Evolutionary conservation across 2,797 vertebrate species (phyloP), one percentile per base, ranked within the genome.

Genomic region (Delichon dasypus): DNA sequence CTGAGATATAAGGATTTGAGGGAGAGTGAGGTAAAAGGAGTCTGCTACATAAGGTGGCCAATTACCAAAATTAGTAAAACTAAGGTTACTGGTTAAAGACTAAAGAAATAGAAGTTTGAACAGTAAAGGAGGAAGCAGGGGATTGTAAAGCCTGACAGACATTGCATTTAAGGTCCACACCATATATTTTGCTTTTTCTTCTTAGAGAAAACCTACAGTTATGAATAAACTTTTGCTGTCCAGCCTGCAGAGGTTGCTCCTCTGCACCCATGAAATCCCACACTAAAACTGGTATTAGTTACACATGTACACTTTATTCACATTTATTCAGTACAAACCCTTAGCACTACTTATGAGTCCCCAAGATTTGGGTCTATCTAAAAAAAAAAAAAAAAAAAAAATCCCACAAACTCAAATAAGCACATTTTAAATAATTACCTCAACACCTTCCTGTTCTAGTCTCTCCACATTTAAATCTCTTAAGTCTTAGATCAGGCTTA

Each of bases 401-500:
- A 10, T 1, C 11, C 7, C 19, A 45, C 10, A 42, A 55, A 42
- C 10, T 38, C 61, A 55, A 76, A 30, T 7, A 68, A 29, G 4
- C 23, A 42, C 17, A 65, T 30, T 40, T 87, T 50, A 88, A 87
- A 14, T 11, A 12, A 48, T 20, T 11, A 27, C 10, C 8, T 71
- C 30, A 55, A 47, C 16, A 45, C 7, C 11, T n/a, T 62, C 26
- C 15, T 58, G 13, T 16, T 72, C 29, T 16, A 51, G 5, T 8
- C 10, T 34, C 44, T 22, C 51, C 27, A 75, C 17, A 53, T 53
- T 53, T 79, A 57, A 67, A 26, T 13, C 10, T 19, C 29, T 74
- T 38, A 17, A 74, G 29, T 40, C 47, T 13, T 23, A 38, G 19
- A 47, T 58, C 29, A 23, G 58, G n/a, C 97, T 96, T 97, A 99